These are phyloP conservation scores for Drosophila melanica DNA, from an alignment of 1,140 invertebrate genomes.

Conservation along the genomic window DNA sequence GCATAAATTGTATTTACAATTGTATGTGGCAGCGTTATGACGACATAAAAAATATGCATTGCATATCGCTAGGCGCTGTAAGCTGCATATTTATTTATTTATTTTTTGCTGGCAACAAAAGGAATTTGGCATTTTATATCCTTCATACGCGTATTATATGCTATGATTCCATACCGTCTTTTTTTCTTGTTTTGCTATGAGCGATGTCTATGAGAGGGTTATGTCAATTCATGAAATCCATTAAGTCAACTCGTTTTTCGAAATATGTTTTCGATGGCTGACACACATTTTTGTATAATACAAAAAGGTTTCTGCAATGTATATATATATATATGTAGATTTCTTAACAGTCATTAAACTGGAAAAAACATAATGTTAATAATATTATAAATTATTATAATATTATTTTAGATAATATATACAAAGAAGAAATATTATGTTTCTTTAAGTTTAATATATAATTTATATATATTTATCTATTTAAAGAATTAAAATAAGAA, in stretches of 20 bases:
- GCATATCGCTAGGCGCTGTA: constrained; percentile 54
- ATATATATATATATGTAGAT: no score
- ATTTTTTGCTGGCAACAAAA: constrained; percentile 61
- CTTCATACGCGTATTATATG: constrained; percentile 42
- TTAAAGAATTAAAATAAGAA: no score
- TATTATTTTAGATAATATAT: no score
- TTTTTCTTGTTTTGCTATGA: constrained; percentile 20
- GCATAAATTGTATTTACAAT: constrained; percentile 69
- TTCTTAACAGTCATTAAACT: no score
- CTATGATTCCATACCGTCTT: constrained; percentile 17
- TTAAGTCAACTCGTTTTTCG: constrained; percentile 37
- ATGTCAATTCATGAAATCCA: constrained; percentile 23
- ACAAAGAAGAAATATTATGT: no score
- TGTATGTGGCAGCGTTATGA: constrained; percentile 40
- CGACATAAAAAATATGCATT: constrained; percentile 45
- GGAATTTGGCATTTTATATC: constrained; percentile 61
- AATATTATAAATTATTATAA: no score
- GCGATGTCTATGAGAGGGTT: constrained; percentile 7
- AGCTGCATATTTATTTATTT: constrained; percentile 74
- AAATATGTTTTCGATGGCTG: constrained; percentile 13
- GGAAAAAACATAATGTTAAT: neutral
- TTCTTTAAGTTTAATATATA: no score
- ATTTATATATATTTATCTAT: no score
- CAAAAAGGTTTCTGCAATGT: no score
- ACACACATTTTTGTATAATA: neutral